A percentile compares a stretch with the other conserved stretches of the same genome.
phyloP scores from a whole-genome alignment of 2,797 vertebrate species.

The Trematocara caparti region DNA sequence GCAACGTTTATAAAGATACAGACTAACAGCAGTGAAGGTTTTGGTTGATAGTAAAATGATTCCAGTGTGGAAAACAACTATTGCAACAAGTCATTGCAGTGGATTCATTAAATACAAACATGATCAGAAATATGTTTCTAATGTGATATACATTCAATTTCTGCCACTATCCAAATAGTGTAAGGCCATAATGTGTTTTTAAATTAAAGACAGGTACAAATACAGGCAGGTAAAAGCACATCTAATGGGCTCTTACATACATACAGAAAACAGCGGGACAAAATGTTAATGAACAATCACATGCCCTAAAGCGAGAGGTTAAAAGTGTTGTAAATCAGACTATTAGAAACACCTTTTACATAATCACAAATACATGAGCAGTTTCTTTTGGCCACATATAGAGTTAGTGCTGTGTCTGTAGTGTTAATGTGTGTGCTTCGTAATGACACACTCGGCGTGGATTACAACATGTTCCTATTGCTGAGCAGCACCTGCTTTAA shows the following conservation, averaged over 20 bases:
- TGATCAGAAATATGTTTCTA: background rate
- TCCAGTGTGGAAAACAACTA: conserved; percentile 35
- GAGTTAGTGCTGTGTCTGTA: background rate
- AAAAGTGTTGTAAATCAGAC: conserved; percentile 15
- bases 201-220: conserved; percentile 17
- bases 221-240: conserved; percentile 3
- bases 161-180: conserved; percentile 6
- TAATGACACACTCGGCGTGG: background rate
- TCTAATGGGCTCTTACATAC: conserved; percentile 32
- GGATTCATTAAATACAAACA: conserved; percentile 32
- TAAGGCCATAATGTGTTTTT: conserved; percentile 23
- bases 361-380: background rate
- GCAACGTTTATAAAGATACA: conserved; percentile 34
- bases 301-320: background rate
- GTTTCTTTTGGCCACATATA: background rate
- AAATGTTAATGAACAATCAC: background rate
- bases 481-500: conserved; percentile 35
- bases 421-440: background rate
- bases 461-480: background rate
- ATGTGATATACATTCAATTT: conserved; percentile 1
- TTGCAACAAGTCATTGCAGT: conserved; percentile 12
- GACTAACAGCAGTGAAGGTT: conserved; percentile 26
- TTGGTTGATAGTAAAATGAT: conserved; percentile 39
- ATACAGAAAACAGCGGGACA: background rate
- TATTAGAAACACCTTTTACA: background rate